These are phyloP conservation scores for Cyphomyrus discorhynchus DNA, from an alignment of 2,113 vertebrate species.

Conservation along the genomic window DNA sequence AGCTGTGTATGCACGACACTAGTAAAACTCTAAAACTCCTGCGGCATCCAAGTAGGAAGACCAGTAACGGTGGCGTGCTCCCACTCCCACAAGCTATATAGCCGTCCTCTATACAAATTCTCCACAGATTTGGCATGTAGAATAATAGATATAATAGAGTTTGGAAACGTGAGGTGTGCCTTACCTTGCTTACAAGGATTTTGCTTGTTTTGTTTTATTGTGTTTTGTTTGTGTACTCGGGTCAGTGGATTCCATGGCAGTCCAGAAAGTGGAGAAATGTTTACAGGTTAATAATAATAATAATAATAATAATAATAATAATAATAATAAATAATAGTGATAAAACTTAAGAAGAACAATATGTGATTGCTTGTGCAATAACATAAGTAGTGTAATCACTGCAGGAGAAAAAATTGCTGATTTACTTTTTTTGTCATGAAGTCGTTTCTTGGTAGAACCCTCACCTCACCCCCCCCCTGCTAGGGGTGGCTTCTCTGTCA, in stretches of 20 bases:
- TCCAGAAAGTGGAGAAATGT: background rate
- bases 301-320: background rate
- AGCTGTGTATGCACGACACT: background rate
- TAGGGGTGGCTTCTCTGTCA: background rate
- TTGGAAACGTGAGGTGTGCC: background rate
- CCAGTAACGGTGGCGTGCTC: background rate
- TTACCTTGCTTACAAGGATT: background rate
- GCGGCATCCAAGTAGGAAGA: background rate
- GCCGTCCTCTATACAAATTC: background rate
- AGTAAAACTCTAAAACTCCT: background rate
- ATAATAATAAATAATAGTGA: background rate
- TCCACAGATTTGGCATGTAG: background rate
- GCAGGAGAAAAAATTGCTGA: background rate
- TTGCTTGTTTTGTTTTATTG: background rate
- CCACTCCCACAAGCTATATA: background rate
- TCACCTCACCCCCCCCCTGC: background rate
- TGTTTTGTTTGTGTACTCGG: background rate
- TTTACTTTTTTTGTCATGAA: background rate
- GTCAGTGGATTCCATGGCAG: background rate
- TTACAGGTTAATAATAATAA: background rate
- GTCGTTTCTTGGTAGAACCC: background rate
- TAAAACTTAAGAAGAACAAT: background rate
- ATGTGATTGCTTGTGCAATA: background rate
- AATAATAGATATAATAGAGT: background rate
- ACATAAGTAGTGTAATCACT: background rate